Evolutionary conservation across 2,888 invertebrate species (phyloP), one percentile per base, ranked within the genome.

Genomic region (Eupithecia inturbata): DNA sequence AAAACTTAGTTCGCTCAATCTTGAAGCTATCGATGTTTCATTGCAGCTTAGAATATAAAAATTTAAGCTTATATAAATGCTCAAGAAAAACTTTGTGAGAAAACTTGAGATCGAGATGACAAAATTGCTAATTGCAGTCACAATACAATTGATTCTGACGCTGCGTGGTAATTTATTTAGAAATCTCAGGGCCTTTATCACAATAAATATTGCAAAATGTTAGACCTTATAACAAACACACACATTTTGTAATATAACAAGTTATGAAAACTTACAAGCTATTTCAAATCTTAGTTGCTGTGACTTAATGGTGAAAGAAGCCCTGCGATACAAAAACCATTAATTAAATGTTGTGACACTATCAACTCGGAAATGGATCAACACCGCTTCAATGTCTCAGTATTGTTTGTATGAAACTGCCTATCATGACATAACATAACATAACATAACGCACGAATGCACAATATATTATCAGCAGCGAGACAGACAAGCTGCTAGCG

Each of bases 281-380:
- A n/a, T 7, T 49, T 49, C 22, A 53, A 53, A 22, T 22, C 10
- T 22, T 22, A 22, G 3, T 22, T 22, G 22, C 3, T 3, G 10
- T 53, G 53, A 22, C 12, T 10, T 53, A 53, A 22, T 22, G 22
- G 22, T 22, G 53, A 53, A 53, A 10, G 53, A 53, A 22, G 53
- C 53, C 53, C 53, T 22, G 22, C n/a, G 53, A 53, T 22, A 22
- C 22, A n/a, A 10, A 53, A 3, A 0, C 22, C 53, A 53, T 53
- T n/a, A 9, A 53, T 22, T 53, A 53, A 53, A 53, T 53, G 53
- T 53, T 49, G 49, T 49, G n/a, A 9, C 53, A 53, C 7, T 45
- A 45, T 53, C 53, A 53, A 53, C 53, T n/a, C 53, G 53, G 53
- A 53, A 53, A 53, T 53, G 53, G 53, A 53, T 53, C 53, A 53